Evolutionary conservation across 2,888 invertebrate species (phyloP).

Genomic region (Mesoligia furuncula): DNA sequence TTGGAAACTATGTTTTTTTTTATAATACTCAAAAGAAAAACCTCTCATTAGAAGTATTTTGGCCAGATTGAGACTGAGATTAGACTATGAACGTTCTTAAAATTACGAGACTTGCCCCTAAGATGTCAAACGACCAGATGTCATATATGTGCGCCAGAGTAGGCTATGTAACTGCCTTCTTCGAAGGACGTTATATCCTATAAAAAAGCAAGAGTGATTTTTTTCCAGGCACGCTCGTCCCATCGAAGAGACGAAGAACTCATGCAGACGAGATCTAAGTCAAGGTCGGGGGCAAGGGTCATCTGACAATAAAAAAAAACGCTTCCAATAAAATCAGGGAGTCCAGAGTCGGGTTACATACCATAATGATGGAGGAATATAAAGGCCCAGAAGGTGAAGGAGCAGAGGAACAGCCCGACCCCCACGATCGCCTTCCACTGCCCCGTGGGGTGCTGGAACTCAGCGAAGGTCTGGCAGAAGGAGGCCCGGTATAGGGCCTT

Average conservation of each 20-base stretch:
- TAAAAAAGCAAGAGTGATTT: neutral
- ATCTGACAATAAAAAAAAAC: neutral
- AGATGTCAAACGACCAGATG: no score
- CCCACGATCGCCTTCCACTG: constrained; percentile 95
- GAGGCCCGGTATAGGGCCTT: constrained; percentile 97
- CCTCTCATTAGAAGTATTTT: no score
- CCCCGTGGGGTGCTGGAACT: constrained; percentile 95
- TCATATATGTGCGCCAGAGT: no score
- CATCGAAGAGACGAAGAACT: no score
- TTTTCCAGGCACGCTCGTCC: neutral
- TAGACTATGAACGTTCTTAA: no score
- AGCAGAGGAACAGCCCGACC: constrained; percentile 80
- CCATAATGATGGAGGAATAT: constrained; percentile 91
- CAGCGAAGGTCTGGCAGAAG: constrained; percentile 97
- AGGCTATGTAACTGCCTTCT: neutral
- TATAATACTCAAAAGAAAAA: no score
- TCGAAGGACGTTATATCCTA: neutral
- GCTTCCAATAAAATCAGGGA: no score
- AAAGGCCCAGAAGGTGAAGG: constrained; percentile 90
- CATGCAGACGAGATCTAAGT: neutral
- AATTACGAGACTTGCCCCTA: no score
- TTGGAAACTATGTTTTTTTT: no score
- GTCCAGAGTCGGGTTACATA: constrained; percentile 72
- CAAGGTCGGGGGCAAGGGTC: neutral
- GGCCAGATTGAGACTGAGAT: no score